Percentiles rank a stretch among this genome's conserved stretches.
Conservation (phyloP, 2,888 invertebrate genomes). For the Halictus ligatus region DNA sequence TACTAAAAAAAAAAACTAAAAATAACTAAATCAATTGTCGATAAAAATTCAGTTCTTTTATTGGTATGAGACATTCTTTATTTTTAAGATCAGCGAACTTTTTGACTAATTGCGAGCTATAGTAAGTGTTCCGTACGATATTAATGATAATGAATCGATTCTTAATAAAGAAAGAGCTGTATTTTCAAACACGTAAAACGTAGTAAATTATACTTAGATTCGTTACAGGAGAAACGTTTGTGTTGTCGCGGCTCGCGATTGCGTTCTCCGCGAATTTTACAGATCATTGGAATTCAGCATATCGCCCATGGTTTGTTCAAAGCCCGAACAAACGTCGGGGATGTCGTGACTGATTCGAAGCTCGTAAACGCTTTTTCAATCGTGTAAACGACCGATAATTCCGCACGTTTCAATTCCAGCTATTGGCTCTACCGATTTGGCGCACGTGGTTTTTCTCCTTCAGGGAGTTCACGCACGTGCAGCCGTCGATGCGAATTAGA, state of each 20-base stretch:
- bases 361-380: conserved; percentile 31
- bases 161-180: not conserved
- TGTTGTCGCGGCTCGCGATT: not conserved
- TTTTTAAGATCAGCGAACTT: too few species aligned
- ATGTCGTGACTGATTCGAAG: conserved; percentile 12
- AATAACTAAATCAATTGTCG: too few species aligned
- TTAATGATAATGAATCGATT: not conserved
- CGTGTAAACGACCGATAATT: conserved; percentile 36
- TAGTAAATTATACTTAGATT: not conserved
- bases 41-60: too few species aligned
- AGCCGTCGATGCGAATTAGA: conserved; percentile 71
- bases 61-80: too few species aligned
- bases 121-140: too few species aligned
- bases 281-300: conserved; percentile 6
- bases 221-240: not conserved
- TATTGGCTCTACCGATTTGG: conserved; percentile 27
- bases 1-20: too few species aligned
- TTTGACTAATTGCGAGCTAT: too few species aligned
- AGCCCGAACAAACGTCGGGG: not conserved
- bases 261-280: not conserved
- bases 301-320: not conserved
- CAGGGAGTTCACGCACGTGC: conserved; percentile 68
- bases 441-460: conserved; percentile 54
- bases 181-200: not conserved
- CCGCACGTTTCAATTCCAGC: conserved; percentile 62